A percentile compares a stretch with the other conserved stretches of the same genome.
phyloP scores from a whole-genome alignment of 2,888 invertebrate genomes.

The Lobophora halterata region DNA sequence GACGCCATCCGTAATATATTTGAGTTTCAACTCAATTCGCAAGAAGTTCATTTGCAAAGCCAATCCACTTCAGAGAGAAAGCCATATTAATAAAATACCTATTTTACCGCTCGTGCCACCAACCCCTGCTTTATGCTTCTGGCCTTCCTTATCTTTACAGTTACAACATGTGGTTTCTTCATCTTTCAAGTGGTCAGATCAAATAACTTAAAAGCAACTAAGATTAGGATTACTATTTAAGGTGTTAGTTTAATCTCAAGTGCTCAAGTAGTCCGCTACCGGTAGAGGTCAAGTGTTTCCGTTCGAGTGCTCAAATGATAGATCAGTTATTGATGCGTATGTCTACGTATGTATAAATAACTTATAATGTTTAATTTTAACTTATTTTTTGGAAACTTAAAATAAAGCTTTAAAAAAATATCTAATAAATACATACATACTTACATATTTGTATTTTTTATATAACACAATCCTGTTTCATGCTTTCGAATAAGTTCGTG shows the following conservation, averaged over 20 bases:
- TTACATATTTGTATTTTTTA: too few species aligned
- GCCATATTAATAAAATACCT: not conserved
- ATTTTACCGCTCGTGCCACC: slow-evolving; percentile 19
- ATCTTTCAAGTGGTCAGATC: slow-evolving; percentile 67
- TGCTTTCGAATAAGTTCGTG: slow-evolving; percentile 5
- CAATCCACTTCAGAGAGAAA: slow-evolving; percentile 4
- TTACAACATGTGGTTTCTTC: slow-evolving; percentile 28
- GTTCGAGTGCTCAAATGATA: slow-evolving; percentile 31
- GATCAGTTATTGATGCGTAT: slow-evolving; percentile 1
- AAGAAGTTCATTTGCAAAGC: too few species aligned
- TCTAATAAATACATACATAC: too few species aligned
- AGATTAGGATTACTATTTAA: slow-evolving; percentile 67
- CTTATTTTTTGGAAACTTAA: too few species aligned
- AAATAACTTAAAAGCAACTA: slow-evolving; percentile 54
- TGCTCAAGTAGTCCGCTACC: slow-evolving; percentile 43
- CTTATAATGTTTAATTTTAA: not conserved
- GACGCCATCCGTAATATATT: too few species aligned
- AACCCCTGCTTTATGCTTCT: slow-evolving; percentile 25
- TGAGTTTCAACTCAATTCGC: too few species aligned
- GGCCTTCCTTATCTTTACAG: slow-evolving; percentile 31
- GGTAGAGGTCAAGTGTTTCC: slow-evolving; percentile 61
- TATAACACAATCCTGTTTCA: slow-evolving; percentile 23
- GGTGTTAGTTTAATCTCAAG: slow-evolving; percentile 71
- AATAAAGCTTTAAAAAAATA: too few species aligned
- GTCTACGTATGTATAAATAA: not conserved